Conservation (phyloP, 2,888 invertebrate genomes). For the Creontiades dilutus region DNA sequence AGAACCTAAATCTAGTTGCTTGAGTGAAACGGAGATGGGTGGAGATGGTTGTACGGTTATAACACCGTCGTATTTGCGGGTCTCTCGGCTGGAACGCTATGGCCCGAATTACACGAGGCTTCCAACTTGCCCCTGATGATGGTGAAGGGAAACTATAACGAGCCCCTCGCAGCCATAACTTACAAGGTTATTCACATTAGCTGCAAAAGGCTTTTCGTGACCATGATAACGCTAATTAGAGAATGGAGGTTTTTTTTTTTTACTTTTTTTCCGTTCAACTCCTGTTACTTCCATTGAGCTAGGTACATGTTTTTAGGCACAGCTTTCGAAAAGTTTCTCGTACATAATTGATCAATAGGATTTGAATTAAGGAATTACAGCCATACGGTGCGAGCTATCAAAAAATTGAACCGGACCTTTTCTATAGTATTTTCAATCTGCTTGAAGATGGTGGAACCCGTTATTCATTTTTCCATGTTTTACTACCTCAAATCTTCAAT, state of each 20-base stretch:
- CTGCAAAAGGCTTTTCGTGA: not conserved
- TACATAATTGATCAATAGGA: not conserved
- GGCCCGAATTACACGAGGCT: constrained; percentile 64
- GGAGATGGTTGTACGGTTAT: constrained; percentile 30
- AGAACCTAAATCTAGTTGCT: too few species aligned
- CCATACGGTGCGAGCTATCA: too few species aligned
- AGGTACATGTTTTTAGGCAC: not conserved
- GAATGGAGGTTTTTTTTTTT: not conserved
- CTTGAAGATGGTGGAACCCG: too few species aligned
- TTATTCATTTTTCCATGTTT: too few species aligned
- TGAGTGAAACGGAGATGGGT: not conserved
- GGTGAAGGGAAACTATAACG: constrained; percentile 64
- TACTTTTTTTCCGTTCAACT: not conserved
- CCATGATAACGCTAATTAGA: constrained; percentile 7
- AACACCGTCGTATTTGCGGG: constrained; percentile 26
- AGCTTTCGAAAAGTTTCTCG: not conserved
- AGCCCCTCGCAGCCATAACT: constrained; percentile 50
- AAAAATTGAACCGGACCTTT: too few species aligned
- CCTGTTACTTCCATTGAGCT: not conserved
- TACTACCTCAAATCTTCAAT: too few species aligned
- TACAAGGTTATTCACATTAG: constrained; percentile 67
- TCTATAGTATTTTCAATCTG: too few species aligned
- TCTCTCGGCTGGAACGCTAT: constrained; percentile 61
- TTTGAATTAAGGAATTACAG: too few species aligned
- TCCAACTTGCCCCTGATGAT: constrained; percentile 46